Conservation (phyloP, 1,140 invertebrate species). For the Rhyacophila brunnea region DNA sequence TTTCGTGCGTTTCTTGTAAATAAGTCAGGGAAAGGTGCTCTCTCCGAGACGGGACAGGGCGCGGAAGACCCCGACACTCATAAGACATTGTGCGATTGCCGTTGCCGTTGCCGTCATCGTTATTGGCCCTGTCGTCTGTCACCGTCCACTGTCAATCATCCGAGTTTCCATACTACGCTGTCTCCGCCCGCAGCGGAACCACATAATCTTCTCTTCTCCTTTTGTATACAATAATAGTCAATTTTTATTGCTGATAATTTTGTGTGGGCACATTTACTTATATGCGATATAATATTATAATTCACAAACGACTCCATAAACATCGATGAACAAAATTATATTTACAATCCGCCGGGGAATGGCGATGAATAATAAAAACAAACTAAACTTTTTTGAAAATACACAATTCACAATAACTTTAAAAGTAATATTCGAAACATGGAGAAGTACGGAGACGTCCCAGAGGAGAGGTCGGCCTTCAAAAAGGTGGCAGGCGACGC, state of each 20-base stretch:
- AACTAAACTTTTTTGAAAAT: slow-evolving; percentile 15
- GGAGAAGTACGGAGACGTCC: not conserved
- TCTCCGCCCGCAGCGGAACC: too few species aligned
- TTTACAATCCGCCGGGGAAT: slow-evolving; percentile 16
- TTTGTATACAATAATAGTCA: slow-evolving; percentile 4
- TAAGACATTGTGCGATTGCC: too few species aligned
- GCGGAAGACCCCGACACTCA: slow-evolving; percentile 21
- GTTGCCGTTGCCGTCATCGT: too few species aligned
- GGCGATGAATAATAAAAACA: slow-evolving; percentile 9
- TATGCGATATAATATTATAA: slow-evolving; percentile 14
- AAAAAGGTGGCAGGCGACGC: too few species aligned
- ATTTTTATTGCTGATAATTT: slow-evolving; percentile 35
- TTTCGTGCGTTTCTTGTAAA: slow-evolving; percentile 32
- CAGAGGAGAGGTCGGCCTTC: too few species aligned
- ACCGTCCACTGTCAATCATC: too few species aligned
- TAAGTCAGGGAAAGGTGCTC: slow-evolving; percentile 27
- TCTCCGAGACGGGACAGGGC: not conserved
- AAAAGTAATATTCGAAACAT: slow-evolving; percentile 1
- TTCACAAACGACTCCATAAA: slow-evolving; percentile 1
- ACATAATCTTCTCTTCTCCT: too few species aligned
- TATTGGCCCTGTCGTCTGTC: not conserved
- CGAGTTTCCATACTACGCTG: too few species aligned
- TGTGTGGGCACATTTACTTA: slow-evolving; percentile 33
- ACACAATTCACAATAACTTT: slow-evolving; percentile 8
- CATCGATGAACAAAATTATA: slow-evolving; percentile 17